These are phyloP conservation scores for Eulemur rubriventer DNA, from an alignment of 2,797 vertebrate genomes.

Conservation along the genomic window DNA sequence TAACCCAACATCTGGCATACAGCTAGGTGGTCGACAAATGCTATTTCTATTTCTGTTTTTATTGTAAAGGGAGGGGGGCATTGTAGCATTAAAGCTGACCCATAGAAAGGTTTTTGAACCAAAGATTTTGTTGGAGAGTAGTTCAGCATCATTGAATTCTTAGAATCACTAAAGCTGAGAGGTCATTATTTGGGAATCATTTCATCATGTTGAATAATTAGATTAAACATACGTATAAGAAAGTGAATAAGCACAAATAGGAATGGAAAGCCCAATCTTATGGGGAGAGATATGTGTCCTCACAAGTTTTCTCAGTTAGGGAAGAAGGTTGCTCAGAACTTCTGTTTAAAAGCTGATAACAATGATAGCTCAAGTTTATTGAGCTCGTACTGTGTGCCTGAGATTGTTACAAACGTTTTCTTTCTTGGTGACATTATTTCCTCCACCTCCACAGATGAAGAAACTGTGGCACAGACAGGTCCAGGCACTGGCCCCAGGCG, in stretches of 20 bases:
- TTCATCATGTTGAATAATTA: neutral
- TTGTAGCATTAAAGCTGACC: neutral
- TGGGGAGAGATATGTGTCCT: neutral
- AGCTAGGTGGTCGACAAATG: neutral
- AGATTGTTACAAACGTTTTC: neutral
- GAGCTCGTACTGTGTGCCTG: neutral
- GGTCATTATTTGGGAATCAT: neutral
- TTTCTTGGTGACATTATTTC: neutral
- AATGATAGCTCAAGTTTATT: neutral
- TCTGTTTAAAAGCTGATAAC: neutral
- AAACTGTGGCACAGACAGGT: neutral
- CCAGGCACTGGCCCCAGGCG: neutral
- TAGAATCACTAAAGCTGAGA: neutral
- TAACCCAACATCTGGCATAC: neutral
- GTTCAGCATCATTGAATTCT: neutral
- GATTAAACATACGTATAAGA: neutral
- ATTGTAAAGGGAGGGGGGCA: neutral
- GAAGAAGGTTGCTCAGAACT: neutral
- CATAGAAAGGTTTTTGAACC: neutral
- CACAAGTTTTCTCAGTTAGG: neutral
- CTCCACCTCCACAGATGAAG: neutral
- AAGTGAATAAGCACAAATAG: neutral
- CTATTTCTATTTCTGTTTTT: neutral
- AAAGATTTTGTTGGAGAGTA: neutral
- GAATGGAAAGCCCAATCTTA: neutral